Base-by-base conservation (phyloP, 2,888 invertebrate genomes). In the Tiliacea citrago region DNA sequence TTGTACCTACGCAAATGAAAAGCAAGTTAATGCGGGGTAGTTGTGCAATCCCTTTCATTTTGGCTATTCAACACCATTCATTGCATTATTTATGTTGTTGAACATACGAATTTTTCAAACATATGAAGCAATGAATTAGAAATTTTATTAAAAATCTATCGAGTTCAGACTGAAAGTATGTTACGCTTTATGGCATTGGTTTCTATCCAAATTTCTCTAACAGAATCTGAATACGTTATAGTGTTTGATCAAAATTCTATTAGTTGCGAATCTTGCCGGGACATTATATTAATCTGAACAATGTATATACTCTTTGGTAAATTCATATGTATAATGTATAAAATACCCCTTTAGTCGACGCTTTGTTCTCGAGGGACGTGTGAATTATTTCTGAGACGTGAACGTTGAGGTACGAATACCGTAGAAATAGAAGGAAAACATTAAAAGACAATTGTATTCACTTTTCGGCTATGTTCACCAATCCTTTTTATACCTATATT, bases 371-470 rank as follows among this genome's bases (percentile, higher is more conserved):
- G 45, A 70, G 86, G 86, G 89, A 90, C 83, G 83, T 88, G 86
- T 92, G 90, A 92, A 92, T 92, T 89, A 92, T 92, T 92, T 85
- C 89, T 91, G 77, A 91, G 90, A 89, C 83, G 83, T 81, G 76
- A 75, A 79, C 86, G 13, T 47, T n/a, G 85, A 90, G 62, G 71
- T 88, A 65, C 12, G 83, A 90, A 88, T 24, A 55, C 53, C 13
- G 55, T 24, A 45, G 39, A 42, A 73, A 75, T 80, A 62, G 45
- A 18, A 51, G 12, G 21, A 24, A 42, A 13, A 1, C 49, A 62
- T 62, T 47, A 21, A 49, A 47, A 55, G 13, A n/a, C 2, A 29
- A 18, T 12, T 55, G 6, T n/a, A 51, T n/a, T 53, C 53, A 0
- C n/a, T 2, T n/a, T 29, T 29, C 18, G 29, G 5, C 13, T 8